Evolutionary conservation across 2,888 invertebrate species (phyloP).

Genomic region (Drosophila pullipes): DNA sequence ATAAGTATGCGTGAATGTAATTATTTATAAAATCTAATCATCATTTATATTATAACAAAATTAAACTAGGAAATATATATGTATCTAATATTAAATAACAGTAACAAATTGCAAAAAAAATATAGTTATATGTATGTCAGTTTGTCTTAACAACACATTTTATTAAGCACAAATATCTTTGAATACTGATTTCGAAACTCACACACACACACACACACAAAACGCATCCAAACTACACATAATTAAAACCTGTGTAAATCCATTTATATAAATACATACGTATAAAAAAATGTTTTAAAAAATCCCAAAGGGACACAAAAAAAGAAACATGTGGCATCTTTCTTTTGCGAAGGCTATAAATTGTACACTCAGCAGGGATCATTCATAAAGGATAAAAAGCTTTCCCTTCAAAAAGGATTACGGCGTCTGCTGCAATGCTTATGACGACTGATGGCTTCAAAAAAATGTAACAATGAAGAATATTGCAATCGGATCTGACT

Average conservation of each 20-base stretch:
- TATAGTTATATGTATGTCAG: slow-evolving; percentile 48
- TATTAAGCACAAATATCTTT: slow-evolving; percentile 55
- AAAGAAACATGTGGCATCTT: slow-evolving; percentile 31
- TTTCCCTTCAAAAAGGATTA: neutral
- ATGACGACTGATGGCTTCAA: neutral
- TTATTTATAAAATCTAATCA: slow-evolving; percentile 52
- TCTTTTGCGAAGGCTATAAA: neutral
- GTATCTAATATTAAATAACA: slow-evolving; percentile 37
- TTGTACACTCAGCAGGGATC: neutral
- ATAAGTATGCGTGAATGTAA: slow-evolving; percentile 45
- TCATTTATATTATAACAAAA: slow-evolving; percentile 38
- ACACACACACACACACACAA: slow-evolving; percentile 13
- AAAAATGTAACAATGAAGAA: neutral
- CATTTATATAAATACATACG: slow-evolving; percentile 69
- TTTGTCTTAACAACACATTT: slow-evolving; percentile 55
- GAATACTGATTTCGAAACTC: slow-evolving; percentile 50
- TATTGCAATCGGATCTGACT: neutral
- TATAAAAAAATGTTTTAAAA: slow-evolving; percentile 69
- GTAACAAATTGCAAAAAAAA: slow-evolving; percentile 41
- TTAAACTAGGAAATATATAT: slow-evolving; percentile 41
- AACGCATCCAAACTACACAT: slow-evolving; percentile 45
- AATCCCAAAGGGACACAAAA: slow-evolving; percentile 82
- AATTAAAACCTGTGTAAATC: slow-evolving; percentile 61
- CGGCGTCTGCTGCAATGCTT: neutral
- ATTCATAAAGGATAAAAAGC: neutral